Conservation (phyloP, 2,888 invertebrate genomes). For the Lysandra coridon region DNA sequence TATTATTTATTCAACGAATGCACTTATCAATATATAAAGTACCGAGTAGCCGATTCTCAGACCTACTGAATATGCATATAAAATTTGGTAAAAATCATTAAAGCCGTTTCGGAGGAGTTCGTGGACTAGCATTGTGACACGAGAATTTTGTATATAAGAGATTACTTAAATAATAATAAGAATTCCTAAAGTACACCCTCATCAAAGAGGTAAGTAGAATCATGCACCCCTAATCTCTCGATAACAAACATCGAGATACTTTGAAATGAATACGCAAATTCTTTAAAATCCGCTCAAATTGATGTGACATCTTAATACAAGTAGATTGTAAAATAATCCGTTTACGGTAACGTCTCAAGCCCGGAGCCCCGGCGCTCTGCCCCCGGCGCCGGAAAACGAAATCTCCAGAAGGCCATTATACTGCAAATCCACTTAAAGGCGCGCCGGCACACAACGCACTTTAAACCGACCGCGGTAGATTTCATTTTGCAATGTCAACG, state of each 20-base stretch:
- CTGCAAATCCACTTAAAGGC: slow-evolving; percentile 62
- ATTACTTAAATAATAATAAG: background rate
- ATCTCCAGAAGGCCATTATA: slow-evolving; percentile 75
- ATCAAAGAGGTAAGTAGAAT: background rate
- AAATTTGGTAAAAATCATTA: no score
- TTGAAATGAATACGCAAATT: slow-evolving; percentile 21
- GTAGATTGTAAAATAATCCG: slow-evolving; percentile 74
- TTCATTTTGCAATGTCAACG: slow-evolving; percentile 52
- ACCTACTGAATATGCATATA: no score
- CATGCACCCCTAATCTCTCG: slow-evolving; percentile 10
- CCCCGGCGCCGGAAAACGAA: slow-evolving; percentile 68
- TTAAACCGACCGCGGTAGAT: slow-evolving; percentile 54
- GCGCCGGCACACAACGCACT: slow-evolving; percentile 49
- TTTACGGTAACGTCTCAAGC: slow-evolving; percentile 69
- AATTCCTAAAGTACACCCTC: background rate
- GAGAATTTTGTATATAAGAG: no score
- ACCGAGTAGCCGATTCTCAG: no score
- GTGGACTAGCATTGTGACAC: no score
- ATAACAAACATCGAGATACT: background rate
- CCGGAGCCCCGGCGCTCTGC: slow-evolving; percentile 41
- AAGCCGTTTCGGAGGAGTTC: no score
- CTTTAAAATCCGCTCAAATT: slow-evolving; percentile 25
- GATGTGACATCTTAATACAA: slow-evolving; percentile 36
- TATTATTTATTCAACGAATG: no score
- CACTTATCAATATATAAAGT: no score